Percentiles rank a stretch among this genome's conserved stretches.
phyloP scores from a whole-genome alignment of 2,888 invertebrate genomes.

The Entomobrya proxima region DNA sequence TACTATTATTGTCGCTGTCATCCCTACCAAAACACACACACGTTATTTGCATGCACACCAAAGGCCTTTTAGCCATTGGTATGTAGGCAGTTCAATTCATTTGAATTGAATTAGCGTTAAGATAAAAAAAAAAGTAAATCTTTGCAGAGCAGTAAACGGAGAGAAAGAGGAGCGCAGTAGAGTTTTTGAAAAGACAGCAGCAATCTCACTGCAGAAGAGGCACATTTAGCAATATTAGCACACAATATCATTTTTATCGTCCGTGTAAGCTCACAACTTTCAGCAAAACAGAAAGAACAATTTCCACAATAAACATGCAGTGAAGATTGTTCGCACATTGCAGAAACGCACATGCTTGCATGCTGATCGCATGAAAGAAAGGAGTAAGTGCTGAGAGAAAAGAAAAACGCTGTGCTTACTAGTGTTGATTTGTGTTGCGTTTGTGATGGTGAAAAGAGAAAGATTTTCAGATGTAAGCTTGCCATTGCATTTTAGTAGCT shows the following conservation, averaged over 20 bases:
- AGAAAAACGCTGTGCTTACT: not conserved
- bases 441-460: not conserved
- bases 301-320: conserved; percentile 58
- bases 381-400: not conserved
- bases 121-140: not conserved
- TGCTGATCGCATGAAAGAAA: conserved; percentile 24
- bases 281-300: conserved; percentile 38
- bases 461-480: too few relatives aligned
- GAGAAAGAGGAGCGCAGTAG: not conserved
- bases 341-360: conserved; percentile 67
- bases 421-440: not conserved
- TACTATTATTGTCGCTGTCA: not conserved
- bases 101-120: conserved; percentile 46
- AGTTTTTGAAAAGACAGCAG: conserved; percentile 21
- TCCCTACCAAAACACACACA: not conserved
- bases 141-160: not conserved
- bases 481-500: too few relatives aligned
- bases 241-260: not conserved
- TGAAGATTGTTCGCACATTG: conserved; percentile 59
- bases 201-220: not conserved
- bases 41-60: not conserved
- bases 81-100: conserved; percentile 12
- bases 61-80: not conserved
- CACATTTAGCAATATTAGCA: not conserved
- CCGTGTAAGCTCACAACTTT: not conserved